Percentiles rank a stretch among this genome's conserved stretches.
Conservation (phyloP, 2,797 vertebrate genomes). For the Glyptemys insculpta region DNA sequence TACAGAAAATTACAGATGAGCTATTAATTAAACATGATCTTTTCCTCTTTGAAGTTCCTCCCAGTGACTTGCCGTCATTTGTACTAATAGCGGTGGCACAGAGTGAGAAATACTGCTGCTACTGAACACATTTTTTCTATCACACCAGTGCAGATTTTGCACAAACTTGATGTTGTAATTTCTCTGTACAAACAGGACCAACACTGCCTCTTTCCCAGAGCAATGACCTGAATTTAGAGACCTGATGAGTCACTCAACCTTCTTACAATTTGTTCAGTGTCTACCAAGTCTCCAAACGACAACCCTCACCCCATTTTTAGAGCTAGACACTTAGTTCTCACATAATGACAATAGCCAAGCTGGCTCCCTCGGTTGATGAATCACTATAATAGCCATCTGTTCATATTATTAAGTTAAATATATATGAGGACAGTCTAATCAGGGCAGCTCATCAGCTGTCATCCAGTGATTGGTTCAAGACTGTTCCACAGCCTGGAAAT, state of each 20-base stretch:
- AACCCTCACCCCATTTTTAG: not conserved
- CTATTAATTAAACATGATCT: not conserved
- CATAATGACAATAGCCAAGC: slow-evolving; percentile 1
- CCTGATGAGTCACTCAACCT: not conserved
- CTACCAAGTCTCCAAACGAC: not conserved
- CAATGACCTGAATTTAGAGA: not conserved
- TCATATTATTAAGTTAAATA: slow-evolving; percentile 65
- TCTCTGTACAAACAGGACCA: not conserved
- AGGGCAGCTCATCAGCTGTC: slow-evolving; percentile 47
- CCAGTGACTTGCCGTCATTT: not conserved
- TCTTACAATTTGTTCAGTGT: not conserved
- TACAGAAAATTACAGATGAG: not conserved
- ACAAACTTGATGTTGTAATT: not conserved
- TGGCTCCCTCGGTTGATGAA: slow-evolving; percentile 42
- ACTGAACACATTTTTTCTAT: not conserved
- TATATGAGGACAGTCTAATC: slow-evolving; percentile 29
- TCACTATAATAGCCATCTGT: slow-evolving; percentile 68
- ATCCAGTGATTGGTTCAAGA: slow-evolving; percentile 18
- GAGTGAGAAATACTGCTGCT: slow-evolving; percentile 1
- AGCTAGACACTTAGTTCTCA: slow-evolving; percentile 1
- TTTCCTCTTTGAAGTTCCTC: not conserved
- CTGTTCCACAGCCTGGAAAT: slow-evolving; percentile 13
- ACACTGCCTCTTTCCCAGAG: not conserved
- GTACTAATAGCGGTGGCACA: not conserved
- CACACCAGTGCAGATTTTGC: not conserved